Conservation (phyloP, 2,888 invertebrate genomes). For the Hetaerina titia region DNA sequence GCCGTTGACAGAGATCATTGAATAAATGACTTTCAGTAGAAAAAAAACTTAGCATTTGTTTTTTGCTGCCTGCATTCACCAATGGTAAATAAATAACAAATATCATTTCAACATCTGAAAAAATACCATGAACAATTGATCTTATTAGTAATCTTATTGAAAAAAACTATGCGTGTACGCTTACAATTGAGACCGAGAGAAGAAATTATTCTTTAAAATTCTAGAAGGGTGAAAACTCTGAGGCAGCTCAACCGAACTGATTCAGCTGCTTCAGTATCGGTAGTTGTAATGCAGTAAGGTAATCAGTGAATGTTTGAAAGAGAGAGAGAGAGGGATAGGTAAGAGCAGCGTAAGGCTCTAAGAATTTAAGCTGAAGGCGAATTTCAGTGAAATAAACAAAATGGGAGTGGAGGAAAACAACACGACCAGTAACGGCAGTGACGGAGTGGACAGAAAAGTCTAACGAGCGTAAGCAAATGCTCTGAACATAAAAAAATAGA, state of each 20-base stretch:
- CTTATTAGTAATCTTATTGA: background rate
- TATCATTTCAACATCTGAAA: too few species aligned
- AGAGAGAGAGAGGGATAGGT: too few species aligned
- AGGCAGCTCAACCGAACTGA: background rate
- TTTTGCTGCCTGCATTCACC: too few species aligned
- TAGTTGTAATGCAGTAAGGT: background rate
- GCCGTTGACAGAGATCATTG: too few species aligned
- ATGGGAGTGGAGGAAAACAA: background rate
- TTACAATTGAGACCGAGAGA: background rate
- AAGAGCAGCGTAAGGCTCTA: background rate
- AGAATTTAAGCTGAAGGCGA: background rate
- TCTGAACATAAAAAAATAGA: background rate
- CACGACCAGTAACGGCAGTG: background rate
- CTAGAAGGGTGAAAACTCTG: background rate
- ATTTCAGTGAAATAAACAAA: background rate
- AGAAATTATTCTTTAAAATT: background rate
- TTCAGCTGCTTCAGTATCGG: background rate
- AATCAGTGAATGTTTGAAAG: background rate
- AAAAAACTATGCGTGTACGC: background rate
- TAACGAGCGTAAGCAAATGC: background rate
- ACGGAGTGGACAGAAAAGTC: slow-evolving; percentile 11
- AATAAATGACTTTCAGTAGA: too few species aligned
- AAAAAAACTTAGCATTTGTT: too few species aligned
- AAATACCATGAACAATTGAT: background rate
- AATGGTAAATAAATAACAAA: too few species aligned